Evolutionary conservation across 2,113 vertebrate genomes (phyloP), one percentile per base, ranked within the genome.

Genomic region (Ailurus styani): DNA sequence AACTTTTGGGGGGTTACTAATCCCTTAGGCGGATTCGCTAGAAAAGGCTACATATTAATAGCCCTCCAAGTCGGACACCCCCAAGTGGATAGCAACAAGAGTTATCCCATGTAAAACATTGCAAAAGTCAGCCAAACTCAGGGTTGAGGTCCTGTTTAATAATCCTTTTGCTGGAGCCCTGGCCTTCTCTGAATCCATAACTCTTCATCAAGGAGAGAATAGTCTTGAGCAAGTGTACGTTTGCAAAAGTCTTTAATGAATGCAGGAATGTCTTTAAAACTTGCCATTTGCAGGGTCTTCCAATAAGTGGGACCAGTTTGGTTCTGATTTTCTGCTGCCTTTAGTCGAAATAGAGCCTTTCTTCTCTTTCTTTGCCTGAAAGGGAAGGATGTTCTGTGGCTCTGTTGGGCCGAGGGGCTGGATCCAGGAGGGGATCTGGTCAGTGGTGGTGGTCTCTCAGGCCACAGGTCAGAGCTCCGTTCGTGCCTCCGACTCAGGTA

Each of bases 21-120:
- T 99, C 99, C 98, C 99, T 96, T 94, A 98, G 98, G 99, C 98
- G 82, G 99, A 98, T 99, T 98, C 97, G 98, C 99, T 98, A 99
- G 99, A 99, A 99, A 99, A 99, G 99, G 99, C 99, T 99, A 99
- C 99, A 98, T 99, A 99, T 99, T 99, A 99, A 99, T 99, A 99
- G 99, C 98, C 73, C 98, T 99, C 98, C 99, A 98, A 99, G 99
- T 99, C 99, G 99, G 98, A 98, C 98, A 98, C 98, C 98, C 98
- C 98, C 98, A 98, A 99, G 98, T 98, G 98, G 99, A 98, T 97
- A 98, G 98, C 98, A 98, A 97, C 98, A 96, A 98, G 89, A 98
- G 98, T 98, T 98, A 98, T 98, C 98, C 97, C 98, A 97, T 98
- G 98, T 98, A 98, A 98, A 78, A 98, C 97, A 96, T 97, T 97